Evolutionary conservation across 2,888 invertebrate genomes (phyloP).

Genomic region (Cosmia trapezina): DNA sequence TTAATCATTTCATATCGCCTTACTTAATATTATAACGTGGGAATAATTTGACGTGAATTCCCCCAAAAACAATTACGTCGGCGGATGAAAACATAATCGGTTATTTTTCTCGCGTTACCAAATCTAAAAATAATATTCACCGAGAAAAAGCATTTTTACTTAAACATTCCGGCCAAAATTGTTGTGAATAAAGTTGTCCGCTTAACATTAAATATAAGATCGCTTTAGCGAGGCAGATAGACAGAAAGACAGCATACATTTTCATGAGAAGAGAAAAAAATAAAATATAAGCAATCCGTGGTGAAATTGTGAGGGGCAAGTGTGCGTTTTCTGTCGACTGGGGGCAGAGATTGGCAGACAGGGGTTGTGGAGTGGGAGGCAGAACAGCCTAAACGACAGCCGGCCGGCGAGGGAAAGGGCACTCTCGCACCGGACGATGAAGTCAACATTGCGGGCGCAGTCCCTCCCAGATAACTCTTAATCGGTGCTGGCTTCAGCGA

Average conservation of each 20-base stretch:
- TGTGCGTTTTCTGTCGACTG: constrained; percentile 80
- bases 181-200: constrained; percentile 81
- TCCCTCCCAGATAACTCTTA: constrained; percentile 78
- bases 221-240: constrained; percentile 83
- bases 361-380: constrained; percentile 59
- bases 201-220: constrained; percentile 86
- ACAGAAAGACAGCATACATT: constrained; percentile 85
- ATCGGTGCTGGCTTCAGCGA: constrained; percentile 84
- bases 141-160: constrained; percentile 73
- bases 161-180: constrained; percentile 75
- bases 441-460: constrained; percentile 78
- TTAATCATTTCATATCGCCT: constrained; percentile 32
- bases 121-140: constrained; percentile 78
- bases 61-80: constrained; percentile 59
- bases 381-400: constrained; percentile 76
- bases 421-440: constrained; percentile 72
- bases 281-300: constrained; percentile 79
- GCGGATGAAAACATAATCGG: constrained; percentile 66
- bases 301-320: constrained; percentile 79
- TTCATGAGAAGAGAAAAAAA: constrained; percentile 83
- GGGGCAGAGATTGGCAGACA: constrained; percentile 78
- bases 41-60: constrained; percentile 55
- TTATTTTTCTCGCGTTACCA: constrained; percentile 72
- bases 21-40: constrained; percentile 40
- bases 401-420: constrained; percentile 70